These are phyloP conservation scores for Stigmatopora nigra DNA, from an alignment of 2,113 vertebrate genomes.

Conservation along the genomic window DNA sequence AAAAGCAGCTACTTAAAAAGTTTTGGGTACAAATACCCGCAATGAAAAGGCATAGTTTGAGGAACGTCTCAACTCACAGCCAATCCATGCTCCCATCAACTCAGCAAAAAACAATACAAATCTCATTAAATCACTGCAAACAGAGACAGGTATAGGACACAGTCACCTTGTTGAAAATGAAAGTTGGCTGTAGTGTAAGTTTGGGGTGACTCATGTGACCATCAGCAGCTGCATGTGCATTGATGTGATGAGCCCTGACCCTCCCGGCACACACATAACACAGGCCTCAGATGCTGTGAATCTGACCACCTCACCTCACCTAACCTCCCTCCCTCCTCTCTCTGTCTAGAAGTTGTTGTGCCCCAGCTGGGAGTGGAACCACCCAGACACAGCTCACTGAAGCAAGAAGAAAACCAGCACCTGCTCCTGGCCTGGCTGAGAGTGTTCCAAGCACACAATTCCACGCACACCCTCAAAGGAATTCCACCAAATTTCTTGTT, in stretches of 20 bases:
- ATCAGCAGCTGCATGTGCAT: constrained; percentile 33
- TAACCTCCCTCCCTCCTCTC: constrained; percentile 27
- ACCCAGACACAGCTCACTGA: constrained; percentile 55
- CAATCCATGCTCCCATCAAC: neutral
- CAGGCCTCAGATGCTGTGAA: constrained; percentile 47
- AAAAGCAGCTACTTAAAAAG: neutral
- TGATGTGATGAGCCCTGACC: constrained; percentile 46
- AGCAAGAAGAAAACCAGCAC: constrained; percentile 55
- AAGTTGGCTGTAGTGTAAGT: constrained; percentile 36
- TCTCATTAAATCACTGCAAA: constrained; percentile 40
- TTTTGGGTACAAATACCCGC: neutral
- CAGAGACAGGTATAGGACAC: constrained; percentile 31
- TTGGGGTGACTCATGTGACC: constrained; percentile 47
- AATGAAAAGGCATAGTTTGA: neutral
- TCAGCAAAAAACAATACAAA: neutral
- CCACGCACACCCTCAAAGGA: constrained; percentile 10
- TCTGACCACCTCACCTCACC: constrained; percentile 44
- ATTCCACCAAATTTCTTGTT: constrained; percentile 17
- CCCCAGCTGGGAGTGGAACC: constrained; percentile 49
- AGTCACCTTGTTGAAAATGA: constrained; percentile 54
- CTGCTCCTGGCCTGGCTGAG: constrained; percentile 44
- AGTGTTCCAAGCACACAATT: constrained; percentile 23
- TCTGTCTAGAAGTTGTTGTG: constrained; percentile 27
- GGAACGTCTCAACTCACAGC: neutral
- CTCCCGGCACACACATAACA: constrained; percentile 29